These are phyloP conservation scores for Hylaea fasciaria DNA, from an alignment of 2,888 invertebrate genomes.

Conservation along the genomic window DNA sequence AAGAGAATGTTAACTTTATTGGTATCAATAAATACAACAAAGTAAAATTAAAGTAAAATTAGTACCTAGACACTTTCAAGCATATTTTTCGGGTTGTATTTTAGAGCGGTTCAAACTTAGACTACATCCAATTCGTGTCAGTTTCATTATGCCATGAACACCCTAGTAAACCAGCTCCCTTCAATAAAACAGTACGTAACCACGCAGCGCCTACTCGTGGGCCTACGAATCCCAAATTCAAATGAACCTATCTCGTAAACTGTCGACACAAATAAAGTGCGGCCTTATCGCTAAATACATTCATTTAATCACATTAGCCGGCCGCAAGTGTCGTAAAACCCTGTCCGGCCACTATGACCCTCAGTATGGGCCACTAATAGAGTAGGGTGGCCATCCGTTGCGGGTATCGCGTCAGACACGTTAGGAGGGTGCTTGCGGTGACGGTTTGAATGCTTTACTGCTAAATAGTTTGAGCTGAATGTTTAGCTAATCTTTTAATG, in stretches of 20 bases:
- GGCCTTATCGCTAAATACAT: conserved; percentile 59
- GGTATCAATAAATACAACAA: no score
- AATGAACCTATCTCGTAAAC: conserved; percentile 48
- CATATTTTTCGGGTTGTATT: no score
- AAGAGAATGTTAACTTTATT: no score
- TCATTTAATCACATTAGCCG: conserved; percentile 58
- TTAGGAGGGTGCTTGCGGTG: conserved; percentile 2
- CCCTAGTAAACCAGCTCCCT: conserved; percentile 4
- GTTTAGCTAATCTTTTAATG: no score
- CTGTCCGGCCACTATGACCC: conserved; percentile 42
- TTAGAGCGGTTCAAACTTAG: no score
- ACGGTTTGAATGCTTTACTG: conserved; percentile 3
- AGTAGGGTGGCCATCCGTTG: conserved; percentile 9
- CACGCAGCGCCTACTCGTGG: conserved; percentile 20
- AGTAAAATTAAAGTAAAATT: no score
- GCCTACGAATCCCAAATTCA: conserved; percentile 34
- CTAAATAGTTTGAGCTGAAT: no score
- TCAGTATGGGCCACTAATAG: conserved; percentile 13
- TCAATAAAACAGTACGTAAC: conserved; percentile 29
- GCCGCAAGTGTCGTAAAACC: conserved; percentile 59
- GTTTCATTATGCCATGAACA: neutral
- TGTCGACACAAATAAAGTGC: conserved; percentile 53
- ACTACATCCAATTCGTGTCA: neutral
- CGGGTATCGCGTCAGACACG: conserved; percentile 3
- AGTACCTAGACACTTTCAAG: no score